Base-by-base conservation (phyloP, 2,113 vertebrate genomes). In the Narcine bancroftii region DNA sequence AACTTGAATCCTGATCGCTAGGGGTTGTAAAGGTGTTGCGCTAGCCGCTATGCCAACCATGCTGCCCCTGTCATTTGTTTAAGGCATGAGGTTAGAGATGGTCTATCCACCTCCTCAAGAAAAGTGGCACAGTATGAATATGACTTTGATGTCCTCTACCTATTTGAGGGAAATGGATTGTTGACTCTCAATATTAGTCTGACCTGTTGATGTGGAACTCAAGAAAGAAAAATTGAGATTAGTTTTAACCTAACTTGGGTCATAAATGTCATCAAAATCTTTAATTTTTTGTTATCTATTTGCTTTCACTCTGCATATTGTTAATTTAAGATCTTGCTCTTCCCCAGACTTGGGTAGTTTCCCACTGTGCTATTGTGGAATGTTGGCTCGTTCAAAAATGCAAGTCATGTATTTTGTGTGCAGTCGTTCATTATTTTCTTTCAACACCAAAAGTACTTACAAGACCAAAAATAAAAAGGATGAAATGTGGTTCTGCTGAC, bases 391-490 rank as follows among this genome's bases (percentile, higher is more conserved):
- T 87, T 21, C 36, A 60, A 36, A 5, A 87, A 6, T 36, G 13
- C 81, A 56, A 33, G 66, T n/a, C 81, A 56, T 15, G 15, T 36
- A 19, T 60, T 69, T 69, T 56, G 81, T 36, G 81, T 60, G 53
- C 33, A n/a, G 81, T 56, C 50, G 36, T 60, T 36, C 50, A 11
- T 87, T 53, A 87, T 60, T n/a, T 87, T 56, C 53, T 87, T 63
- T 63, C 33, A 87, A 63, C 81, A 36, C 53, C n/a, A n/a, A 36
- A 60, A 87, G 53, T 33, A 60, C n/a, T 6, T 60, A 17, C 17
- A 56, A 87, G 53, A 87, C 33, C 6, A n/a, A 87, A 87, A 87
- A 36, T 87, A 39, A 87, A 60, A 85, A 36, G n/a, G 53, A 60
- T 36, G 81, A 56, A 85, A 85, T 11, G 19, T 63, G 60, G 53